phyloP scores from a whole-genome alignment of 2,888 invertebrate species.

The Machimus rusticus region DNA sequence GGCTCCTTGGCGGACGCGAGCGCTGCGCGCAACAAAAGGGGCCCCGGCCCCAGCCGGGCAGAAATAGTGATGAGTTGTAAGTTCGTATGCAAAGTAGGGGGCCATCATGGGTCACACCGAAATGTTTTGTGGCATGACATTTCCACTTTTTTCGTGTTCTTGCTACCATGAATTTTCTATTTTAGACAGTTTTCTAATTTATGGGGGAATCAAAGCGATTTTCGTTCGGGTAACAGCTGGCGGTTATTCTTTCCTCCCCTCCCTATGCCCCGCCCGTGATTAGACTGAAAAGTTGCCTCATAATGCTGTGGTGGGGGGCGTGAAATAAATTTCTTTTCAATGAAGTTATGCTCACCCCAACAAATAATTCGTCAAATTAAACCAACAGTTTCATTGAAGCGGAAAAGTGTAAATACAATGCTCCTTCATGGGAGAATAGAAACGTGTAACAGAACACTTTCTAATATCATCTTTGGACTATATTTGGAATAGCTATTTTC shows the following conservation, averaged over 20 bases:
- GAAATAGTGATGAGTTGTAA: slow-evolving; percentile 13
- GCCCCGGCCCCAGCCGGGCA: neutral
- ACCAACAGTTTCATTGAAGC: neutral
- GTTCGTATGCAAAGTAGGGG: neutral
- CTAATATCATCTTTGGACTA: neutral
- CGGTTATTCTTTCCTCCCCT: neutral
- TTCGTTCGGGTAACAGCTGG: neutral
- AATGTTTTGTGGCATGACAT: slow-evolving; percentile 23
- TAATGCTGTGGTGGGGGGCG: neutral
- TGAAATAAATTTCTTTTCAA: neutral
- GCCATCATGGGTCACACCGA: neutral
- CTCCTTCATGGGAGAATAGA: neutral
- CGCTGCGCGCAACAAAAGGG: neutral
- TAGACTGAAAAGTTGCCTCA: neutral
- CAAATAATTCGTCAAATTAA: neutral
- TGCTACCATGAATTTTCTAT: neutral
- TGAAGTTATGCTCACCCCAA: neutral
- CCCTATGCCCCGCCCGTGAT: neutral
- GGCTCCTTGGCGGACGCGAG: neutral
- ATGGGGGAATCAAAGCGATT: neutral
- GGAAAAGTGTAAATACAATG: neutral
- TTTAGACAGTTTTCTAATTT: neutral
- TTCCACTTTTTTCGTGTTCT: slow-evolving; percentile 1
- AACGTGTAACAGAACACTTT: neutral
- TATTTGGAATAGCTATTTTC: no score